These are phyloP conservation scores for Eubasilissa splendida DNA, from an alignment of 2,888 invertebrate genomes.

Conservation along the genomic window DNA sequence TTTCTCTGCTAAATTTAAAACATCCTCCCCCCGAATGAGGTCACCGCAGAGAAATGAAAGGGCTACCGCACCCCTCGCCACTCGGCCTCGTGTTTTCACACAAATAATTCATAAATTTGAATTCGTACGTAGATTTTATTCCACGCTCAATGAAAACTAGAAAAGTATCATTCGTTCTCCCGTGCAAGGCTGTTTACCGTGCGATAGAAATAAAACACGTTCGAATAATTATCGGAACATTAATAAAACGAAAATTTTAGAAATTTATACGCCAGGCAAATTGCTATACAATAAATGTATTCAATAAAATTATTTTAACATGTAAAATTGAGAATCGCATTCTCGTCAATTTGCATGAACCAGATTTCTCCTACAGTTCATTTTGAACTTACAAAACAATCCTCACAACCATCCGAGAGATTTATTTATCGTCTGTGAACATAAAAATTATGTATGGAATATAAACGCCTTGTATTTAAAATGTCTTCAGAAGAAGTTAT, in stretches of 20 bases:
- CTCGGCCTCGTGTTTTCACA: not conserved
- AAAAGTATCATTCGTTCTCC: not conserved
- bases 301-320: not conserved
- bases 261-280: slow-evolving; percentile 28
- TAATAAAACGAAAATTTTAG: slow-evolving; percentile 23
- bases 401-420: no score
- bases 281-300: slow-evolving; percentile 9
- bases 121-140: not conserved
- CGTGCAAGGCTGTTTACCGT: not conserved
- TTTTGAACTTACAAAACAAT: no score
- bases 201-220: not conserved
- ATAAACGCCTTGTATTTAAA: no score
- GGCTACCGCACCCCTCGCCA: slow-evolving; percentile 12
- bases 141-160: slow-evolving; percentile 5
- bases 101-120: slow-evolving; percentile 2
- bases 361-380: slow-evolving; percentile 6
- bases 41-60: slow-evolving; percentile 6
- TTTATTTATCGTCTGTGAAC: no score
- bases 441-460: no score
- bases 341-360: not conserved
- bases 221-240: not conserved
- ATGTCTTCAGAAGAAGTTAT: no score
- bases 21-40: slow-evolving; percentile 35
- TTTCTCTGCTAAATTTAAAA: not conserved
- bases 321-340: not conserved